phyloP scores from a whole-genome alignment of 2,888 invertebrate genomes.

The Aleiodes testaceus region DNA sequence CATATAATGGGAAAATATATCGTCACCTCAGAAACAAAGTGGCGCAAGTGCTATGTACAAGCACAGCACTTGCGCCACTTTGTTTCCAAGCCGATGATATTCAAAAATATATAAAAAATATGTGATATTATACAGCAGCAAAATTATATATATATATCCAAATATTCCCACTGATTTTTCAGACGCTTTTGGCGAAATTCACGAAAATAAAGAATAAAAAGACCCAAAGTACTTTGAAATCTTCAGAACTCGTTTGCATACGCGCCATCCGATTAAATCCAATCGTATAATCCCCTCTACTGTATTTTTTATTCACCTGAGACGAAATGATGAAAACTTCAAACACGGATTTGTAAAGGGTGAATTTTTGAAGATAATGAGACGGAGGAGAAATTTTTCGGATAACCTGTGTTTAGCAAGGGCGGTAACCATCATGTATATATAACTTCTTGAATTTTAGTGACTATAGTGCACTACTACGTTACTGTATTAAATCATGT shows the following conservation, averaged over 20 bases:
- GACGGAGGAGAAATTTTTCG: conserved; percentile 57
- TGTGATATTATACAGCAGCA: too few relatives aligned
- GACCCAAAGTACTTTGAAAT: background rate
- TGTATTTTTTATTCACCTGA: conserved; percentile 25
- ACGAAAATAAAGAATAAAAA: background rate
- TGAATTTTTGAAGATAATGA: conserved; percentile 54
- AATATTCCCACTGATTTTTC: background rate
- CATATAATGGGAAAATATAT: too few relatives aligned
- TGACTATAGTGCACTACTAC: background rate
- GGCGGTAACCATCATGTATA: conserved; percentile 43
- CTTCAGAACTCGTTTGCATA: conserved; percentile 22
- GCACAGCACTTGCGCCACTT: conserved; percentile 13
- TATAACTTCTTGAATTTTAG: conserved; percentile 16
- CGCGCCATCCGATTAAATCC: conserved; percentile 19
- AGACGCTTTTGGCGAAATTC: background rate
- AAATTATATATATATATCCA: too few relatives aligned
- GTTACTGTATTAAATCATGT: conserved; percentile 20
- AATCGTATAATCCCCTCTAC: conserved; percentile 1
- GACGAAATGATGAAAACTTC: conserved; percentile 56
- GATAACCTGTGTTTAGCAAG: conserved; percentile 69
- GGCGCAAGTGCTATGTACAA: conserved; percentile 48
- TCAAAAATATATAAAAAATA: too few relatives aligned
- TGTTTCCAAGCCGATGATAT: background rate
- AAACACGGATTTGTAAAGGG: conserved; percentile 41
- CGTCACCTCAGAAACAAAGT: conserved; percentile 62